Evolutionary conservation across 2,113 vertebrate genomes (phyloP).

Genomic region (Macrotis lagotis): DNA sequence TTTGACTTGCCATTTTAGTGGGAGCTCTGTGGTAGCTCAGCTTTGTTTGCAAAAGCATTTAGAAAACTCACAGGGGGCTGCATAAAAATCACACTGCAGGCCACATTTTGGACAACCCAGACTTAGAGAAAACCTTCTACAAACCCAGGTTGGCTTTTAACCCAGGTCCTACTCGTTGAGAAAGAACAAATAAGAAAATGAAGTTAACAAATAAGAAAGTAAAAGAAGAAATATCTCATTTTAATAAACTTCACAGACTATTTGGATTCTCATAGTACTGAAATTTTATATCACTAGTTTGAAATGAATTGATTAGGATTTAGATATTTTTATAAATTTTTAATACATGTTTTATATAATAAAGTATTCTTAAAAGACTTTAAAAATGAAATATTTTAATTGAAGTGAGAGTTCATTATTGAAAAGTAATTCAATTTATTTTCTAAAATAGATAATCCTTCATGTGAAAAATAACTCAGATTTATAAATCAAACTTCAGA

Average conservation of each 20-base stretch:
- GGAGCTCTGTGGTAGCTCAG: no score
- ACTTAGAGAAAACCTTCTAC: conserved; percentile 12
- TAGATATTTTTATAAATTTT: conserved; percentile 19
- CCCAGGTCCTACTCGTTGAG: conserved; percentile 6
- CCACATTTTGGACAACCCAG: no score
- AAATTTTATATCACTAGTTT: conserved; percentile 36
- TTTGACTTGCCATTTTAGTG: no score
- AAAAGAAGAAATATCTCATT: conserved; percentile 17
- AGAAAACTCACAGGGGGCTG: no score
- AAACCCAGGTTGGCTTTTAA: conserved; percentile 13
- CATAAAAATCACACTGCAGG: no score
- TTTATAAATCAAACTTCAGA: neutral
- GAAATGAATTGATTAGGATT: conserved; percentile 28
- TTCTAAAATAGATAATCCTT: neutral
- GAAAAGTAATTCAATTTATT: neutral
- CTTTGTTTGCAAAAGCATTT: no score
- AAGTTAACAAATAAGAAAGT: conserved; percentile 16
- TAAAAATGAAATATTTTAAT: neutral
- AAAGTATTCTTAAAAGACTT: neutral
- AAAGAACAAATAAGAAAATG: conserved; percentile 24
- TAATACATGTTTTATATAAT: neutral
- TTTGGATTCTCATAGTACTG: conserved; percentile 3
- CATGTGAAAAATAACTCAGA: neutral
- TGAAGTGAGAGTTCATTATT: neutral
- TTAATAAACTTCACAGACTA: conserved; percentile 14